Evolutionary conservation across 2,888 invertebrate genomes (phyloP).

Genomic region (Oligia fasciuncula): DNA sequence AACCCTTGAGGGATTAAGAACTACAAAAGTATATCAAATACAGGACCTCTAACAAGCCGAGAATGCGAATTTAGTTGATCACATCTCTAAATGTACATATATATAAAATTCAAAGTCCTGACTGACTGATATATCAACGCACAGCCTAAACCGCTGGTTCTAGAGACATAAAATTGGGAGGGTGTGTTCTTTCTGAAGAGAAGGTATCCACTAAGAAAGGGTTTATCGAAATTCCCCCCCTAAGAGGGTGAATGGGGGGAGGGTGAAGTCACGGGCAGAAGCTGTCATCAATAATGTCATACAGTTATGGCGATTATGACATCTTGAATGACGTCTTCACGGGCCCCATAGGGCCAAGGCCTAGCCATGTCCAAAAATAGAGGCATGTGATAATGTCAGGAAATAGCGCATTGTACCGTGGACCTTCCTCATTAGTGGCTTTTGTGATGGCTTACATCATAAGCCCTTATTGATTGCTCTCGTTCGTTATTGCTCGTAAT

Average conservation of each 20-base stretch:
- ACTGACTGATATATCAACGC: too few relatives aligned
- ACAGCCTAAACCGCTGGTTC: too few relatives aligned
- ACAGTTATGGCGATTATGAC: conserved; percentile 32
- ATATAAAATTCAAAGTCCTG: too few relatives aligned
- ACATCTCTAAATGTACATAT: not conserved
- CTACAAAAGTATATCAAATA: not conserved
- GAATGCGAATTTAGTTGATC: not conserved
- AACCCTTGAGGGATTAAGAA: not conserved
- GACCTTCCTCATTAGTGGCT: conserved; percentile 55
- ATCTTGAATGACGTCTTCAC: conserved; percentile 24
- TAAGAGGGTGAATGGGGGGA: too few relatives aligned
- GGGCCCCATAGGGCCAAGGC: conserved; percentile 24
- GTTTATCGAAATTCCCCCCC: too few relatives aligned
- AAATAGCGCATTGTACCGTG: conserved; percentile 53
- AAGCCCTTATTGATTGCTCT: conserved; percentile 40
- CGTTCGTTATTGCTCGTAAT: conserved; percentile 29
- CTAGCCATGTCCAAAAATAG: conserved; percentile 40
- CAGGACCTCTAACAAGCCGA: not conserved
- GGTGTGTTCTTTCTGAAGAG: too few relatives aligned
- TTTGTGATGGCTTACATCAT: conserved; percentile 48
- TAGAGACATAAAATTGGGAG: too few relatives aligned
- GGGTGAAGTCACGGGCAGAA: too few relatives aligned
- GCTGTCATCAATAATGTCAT: conserved; percentile 12
- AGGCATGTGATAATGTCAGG: conserved; percentile 49
- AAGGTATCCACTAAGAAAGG: too few relatives aligned